Conservation (phyloP, 2,113 vertebrate species). For the Oryzias javanicus region DNA sequence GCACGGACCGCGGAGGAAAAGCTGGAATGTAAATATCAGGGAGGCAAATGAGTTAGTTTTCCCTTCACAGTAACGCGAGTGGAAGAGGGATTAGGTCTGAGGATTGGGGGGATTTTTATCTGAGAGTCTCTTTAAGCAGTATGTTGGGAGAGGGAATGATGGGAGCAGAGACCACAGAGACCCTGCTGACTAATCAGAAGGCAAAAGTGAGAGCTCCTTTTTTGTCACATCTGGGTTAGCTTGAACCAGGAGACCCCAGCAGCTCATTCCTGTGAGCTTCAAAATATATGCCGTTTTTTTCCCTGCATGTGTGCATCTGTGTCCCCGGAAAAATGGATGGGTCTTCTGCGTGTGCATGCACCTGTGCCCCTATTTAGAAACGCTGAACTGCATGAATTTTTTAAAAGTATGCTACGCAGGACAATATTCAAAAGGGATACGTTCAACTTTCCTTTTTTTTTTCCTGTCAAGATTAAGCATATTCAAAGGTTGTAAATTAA, state of each 20-base stretch:
- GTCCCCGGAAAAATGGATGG: slow-evolving; percentile 34
- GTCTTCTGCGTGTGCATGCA: slow-evolving; percentile 31
- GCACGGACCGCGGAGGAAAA: slow-evolving; percentile 23
- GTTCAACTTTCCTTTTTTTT: not conserved
- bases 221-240: slow-evolving; percentile 69
- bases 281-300: slow-evolving; percentile 35
- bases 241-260: slow-evolving; percentile 54
- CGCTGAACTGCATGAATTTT: slow-evolving; percentile 8
- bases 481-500: not conserved
- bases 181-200: slow-evolving; percentile 71
- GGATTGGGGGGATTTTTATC: slow-evolving; percentile 62
- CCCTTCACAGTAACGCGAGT: slow-evolving; percentile 34
- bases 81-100: slow-evolving; percentile 62
- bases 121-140: slow-evolving; percentile 52
- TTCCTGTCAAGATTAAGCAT: not conserved
- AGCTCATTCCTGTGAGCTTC: slow-evolving; percentile 51
- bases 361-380: slow-evolving; percentile 28
- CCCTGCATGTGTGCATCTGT: slow-evolving; percentile 50
- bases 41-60: slow-evolving; percentile 27
- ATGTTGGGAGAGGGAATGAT: slow-evolving; percentile 39
- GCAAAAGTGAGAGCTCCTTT: slow-evolving; percentile 68
- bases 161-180: slow-evolving; percentile 52
- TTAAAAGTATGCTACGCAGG: slow-evolving; percentile 18
- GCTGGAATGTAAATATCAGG: slow-evolving; percentile 32
- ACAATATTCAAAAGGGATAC: slow-evolving; percentile 16